Evolutionary conservation across 2,888 invertebrate species (phyloP), one percentile per base, ranked within the genome.

Genomic region (Ormyrus rosae): DNA sequence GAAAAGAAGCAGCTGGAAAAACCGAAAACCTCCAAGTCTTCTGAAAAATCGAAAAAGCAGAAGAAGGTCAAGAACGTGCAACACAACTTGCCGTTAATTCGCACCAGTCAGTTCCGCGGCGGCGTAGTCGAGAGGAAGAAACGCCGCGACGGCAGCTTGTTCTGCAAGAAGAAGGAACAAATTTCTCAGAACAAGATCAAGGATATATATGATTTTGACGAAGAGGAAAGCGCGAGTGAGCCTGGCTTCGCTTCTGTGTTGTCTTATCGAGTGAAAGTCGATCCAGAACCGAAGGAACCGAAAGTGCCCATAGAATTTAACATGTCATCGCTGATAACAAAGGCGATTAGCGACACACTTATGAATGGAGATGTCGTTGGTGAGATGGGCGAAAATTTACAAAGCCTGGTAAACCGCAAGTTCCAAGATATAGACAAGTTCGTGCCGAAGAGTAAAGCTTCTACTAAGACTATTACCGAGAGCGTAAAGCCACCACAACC

Each of bases 201-300:
- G 60, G 90, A 91, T 10, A 83, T 90, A 5, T 91, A 91, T 63
- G 90, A 91, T n/a, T 91, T 91, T 69, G 90, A 91, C 60, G 90
- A 91, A 5, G 90, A 91, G 9, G 90, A 90, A 60, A 90, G 89
- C 73, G 87, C 86, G 34, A 83, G 83, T 8, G 88, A 87, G 6
- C 81, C 85, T 0, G 82, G 76, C 1, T 76, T 87, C 9, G 83
- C 86, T 5, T 82, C 85, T 2, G 88, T 88, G 0, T 74, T 89
- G 81, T 88, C 90, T 0, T 91, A 89, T 56, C 86, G 90, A 46
- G 87, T 76, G 45, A 88, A 87, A 56, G 60, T 51, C 8, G 83
- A 81, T 0, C 13, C 34, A 34, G 34, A 34, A 34, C 34, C 34
- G 34, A 34, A 34, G 34, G 34, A 34, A 34, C 34, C 6, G 10